Evolutionary conservation across 2,797 vertebrate genomes (phyloP).

Genomic region (Australoheros facetus): DNA sequence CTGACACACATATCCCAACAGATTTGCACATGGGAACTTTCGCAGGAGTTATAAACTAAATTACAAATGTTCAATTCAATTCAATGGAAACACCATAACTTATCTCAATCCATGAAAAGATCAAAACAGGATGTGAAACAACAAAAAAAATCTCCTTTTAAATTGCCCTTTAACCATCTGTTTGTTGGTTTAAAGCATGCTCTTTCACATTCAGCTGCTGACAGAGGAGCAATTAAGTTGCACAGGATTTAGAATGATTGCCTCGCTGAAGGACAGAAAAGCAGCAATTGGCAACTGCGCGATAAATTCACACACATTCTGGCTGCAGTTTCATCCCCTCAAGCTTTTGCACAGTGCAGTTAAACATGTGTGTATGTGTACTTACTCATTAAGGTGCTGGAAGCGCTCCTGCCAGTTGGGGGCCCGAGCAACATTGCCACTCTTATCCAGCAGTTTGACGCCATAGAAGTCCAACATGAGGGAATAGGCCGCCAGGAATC

Average conservation of each 20-base stretch:
- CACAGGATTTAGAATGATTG: constrained; percentile 8
- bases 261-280: constrained; percentile 16
- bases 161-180: constrained; percentile 42
- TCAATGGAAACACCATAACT: not conserved
- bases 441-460: constrained; percentile 94
- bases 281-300: constrained; percentile 3
- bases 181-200: constrained; percentile 14
- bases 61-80: too few relatives aligned
- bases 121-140: not conserved
- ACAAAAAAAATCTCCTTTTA: not conserved
- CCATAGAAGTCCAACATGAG: constrained; percentile 99
- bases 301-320: constrained; percentile 5
- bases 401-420: constrained; percentile 95
- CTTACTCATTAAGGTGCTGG: constrained; percentile 97
- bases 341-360: constrained; percentile 9
- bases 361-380: constrained; percentile 5
- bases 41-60: not conserved
- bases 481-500: constrained; percentile 92
- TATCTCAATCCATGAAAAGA: constrained; percentile 17
- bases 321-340: not conserved
- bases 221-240: constrained; percentile 28
- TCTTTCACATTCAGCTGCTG: constrained; percentile 28
- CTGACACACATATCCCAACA: not conserved
- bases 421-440: constrained; percentile 89
- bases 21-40: not conserved